These are phyloP conservation scores for Netelia melanura DNA, from an alignment of 2,888 invertebrate genomes.

Conservation along the genomic window DNA sequence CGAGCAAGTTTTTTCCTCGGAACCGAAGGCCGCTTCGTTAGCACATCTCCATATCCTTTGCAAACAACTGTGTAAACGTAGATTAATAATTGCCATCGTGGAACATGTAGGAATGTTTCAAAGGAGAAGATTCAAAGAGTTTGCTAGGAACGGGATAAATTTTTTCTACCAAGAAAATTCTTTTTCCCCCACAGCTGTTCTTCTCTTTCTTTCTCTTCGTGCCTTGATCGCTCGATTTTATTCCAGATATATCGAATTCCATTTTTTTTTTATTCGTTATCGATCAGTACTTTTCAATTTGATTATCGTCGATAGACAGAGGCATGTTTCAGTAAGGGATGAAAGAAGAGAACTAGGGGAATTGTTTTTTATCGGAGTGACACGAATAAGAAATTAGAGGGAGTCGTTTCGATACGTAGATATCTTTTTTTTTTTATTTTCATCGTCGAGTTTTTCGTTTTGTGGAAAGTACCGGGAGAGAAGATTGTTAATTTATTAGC, in stretches of 20 bases:
- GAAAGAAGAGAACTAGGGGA: no score
- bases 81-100: conserved; percentile 51
- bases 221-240: conserved; percentile 8
- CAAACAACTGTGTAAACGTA: conserved; percentile 50
- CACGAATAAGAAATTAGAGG: no score
- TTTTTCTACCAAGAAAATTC: neutral
- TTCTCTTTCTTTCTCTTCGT: neutral
- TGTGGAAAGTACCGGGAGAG: conserved; percentile 1
- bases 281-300: no score
- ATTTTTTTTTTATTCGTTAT: no score
- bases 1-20: conserved; percentile 14
- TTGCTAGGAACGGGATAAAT: conserved; percentile 1
- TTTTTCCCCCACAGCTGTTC: neutral
- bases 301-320: no score
- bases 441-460: conserved; percentile 4
- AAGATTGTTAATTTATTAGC: neutral
- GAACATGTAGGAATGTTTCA: conserved; percentile 36
- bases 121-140: conserved; percentile 44
- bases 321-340: no score
- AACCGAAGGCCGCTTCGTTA: conserved; percentile 53
- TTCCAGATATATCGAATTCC: conserved; percentile 24
- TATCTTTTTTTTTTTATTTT: no score
- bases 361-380: neutral
- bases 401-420: no score
- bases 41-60: conserved; percentile 43